Evolutionary conservation across 2,113 vertebrate species (phyloP), one percentile per base, ranked within the genome.

Genomic region (Platichthys flesus): DNA sequence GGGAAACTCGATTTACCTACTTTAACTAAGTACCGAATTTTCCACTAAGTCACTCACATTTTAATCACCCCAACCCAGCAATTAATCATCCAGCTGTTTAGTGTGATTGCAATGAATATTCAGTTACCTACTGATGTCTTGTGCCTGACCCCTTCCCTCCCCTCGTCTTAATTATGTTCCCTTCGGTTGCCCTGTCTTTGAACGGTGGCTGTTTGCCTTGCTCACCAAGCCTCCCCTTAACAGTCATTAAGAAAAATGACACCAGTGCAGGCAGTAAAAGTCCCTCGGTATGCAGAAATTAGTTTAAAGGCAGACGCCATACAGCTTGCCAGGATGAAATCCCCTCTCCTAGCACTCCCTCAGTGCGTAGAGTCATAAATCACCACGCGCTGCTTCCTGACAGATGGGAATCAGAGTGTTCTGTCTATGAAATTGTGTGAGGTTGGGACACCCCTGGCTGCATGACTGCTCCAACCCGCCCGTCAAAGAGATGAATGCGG

Each of bases 61-160:
- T 88, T 81, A 88, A 89, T 88, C 85, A 91, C 76, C 59, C 13
- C 71, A 67, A 21, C 63, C 49, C 42, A 61, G 71, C 81, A 88
- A 90, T 93, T 93, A 91, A 92, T 91, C 88, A 89, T 67, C 5
- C 31, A 52, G 73, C 88, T 83, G 77, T 92, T 90, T 82, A 72
- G 82, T 76, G 83, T 85, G 88, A 92, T 87, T 81, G 78, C 84
- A 10, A 90, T 93, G 83, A 91, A 94, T 90, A 93, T 93, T 90
- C 89, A 91, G 85, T 85, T 85, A 79, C 88, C 77, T 71, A 15
- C 82, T 28, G 74, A 89, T 89, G 87, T 82, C 83, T 80, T 79
- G 76, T 64, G 28, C 45, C 83, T 80, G 76, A 85, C 85, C 90
- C 79, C 75, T 79, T 86, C 83, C 74, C 86, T 63, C 70, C 69